Evolutionary conservation across 2,888 invertebrate genomes (phyloP).

Genomic region (Lysandra coridon): DNA sequence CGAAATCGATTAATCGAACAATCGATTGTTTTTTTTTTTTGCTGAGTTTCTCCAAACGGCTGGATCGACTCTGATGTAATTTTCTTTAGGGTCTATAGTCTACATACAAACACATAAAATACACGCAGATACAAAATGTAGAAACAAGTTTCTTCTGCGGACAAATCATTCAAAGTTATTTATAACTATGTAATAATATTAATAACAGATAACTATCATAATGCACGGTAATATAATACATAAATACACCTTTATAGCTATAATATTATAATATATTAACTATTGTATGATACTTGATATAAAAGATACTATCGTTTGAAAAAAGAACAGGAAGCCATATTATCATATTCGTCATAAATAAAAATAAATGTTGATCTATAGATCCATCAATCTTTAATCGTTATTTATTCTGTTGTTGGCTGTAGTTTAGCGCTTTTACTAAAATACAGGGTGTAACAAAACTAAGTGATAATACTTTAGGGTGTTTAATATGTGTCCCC

Average conservation of each 20-base stretch:
- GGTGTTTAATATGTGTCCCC: no score
- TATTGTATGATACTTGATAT: constrained; percentile 5
- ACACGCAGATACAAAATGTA: no score
- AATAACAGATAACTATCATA: constrained; percentile 3
- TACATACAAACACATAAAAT: no score
- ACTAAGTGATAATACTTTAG: no score
- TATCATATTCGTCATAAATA: constrained; percentile 26
- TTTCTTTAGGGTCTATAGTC: no score
- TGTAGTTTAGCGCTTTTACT: neutral
- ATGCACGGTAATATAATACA: neutral
- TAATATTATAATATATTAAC: constrained; percentile 8
- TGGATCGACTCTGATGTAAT: no score
- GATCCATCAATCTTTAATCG: neutral
- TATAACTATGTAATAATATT: neutral
- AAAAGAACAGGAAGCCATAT: neutral
- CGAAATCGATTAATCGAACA: no score
- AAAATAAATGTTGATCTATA: constrained; percentile 23
- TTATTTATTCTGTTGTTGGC: neutral
- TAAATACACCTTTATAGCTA: neutral
- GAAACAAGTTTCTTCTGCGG: neutral
- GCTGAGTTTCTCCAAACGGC: no score
- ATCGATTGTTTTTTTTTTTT: no score
- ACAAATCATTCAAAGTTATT: neutral
- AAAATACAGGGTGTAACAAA: no score
- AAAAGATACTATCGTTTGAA: neutral